phyloP scores from a whole-genome alignment of 2,888 invertebrate species.

The Brachypterus glaber region DNA sequence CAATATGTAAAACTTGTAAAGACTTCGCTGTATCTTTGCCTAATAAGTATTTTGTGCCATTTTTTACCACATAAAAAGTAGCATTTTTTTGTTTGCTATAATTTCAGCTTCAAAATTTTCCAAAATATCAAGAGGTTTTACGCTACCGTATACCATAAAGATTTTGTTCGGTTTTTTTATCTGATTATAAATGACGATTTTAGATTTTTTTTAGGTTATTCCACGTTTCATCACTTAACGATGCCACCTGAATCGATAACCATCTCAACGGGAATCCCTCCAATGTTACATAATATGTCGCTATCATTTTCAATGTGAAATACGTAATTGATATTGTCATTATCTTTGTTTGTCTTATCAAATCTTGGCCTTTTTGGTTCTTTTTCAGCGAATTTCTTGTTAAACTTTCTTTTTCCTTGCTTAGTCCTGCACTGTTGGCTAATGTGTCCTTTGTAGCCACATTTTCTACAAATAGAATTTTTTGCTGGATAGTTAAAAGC shows the following conservation, averaged over 20 bases:
- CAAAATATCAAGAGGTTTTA: constrained; percentile 5
- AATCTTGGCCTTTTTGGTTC: neutral
- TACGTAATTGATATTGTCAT: neutral
- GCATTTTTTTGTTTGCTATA: constrained; percentile 2
- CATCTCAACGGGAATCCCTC: neutral
- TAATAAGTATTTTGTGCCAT: constrained; percentile 1
- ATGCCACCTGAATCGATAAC: neutral
- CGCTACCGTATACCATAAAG: constrained; percentile 4
- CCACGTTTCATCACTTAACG: neutral
- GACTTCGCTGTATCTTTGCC: constrained; percentile 5
- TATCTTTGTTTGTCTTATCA: neutral
- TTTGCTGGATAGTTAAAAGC: too few relatives aligned
- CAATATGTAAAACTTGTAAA: constrained; percentile 6
- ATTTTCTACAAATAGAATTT: too few relatives aligned
- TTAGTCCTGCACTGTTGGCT: too few relatives aligned
- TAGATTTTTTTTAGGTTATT: neutral
- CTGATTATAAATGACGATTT: neutral
- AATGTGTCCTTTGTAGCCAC: too few relatives aligned
- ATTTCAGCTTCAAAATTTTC: constrained; percentile 15
- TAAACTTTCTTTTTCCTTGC: too few relatives aligned
- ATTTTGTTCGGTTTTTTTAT: constrained; percentile 4
- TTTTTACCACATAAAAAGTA: constrained; percentile 9
- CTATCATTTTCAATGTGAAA: neutral
- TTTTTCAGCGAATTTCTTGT: neutral
- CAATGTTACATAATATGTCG: neutral